Conservation (phyloP, 2,888 invertebrate species). For the Helicoverpa assulta region DNA sequence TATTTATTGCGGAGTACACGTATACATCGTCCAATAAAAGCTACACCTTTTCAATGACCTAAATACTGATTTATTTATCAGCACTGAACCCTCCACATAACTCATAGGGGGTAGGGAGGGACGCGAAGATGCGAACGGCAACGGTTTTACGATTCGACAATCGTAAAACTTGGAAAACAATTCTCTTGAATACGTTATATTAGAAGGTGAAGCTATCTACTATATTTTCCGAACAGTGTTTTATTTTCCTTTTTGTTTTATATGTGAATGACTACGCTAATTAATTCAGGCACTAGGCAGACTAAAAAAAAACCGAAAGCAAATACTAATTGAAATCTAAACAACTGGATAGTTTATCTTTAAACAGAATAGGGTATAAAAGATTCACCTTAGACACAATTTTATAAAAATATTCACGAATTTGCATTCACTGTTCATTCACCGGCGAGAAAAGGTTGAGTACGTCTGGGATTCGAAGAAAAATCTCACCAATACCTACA, state of each 20-base stretch:
- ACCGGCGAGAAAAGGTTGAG: conserved; percentile 33
- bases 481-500: conserved; percentile 34
- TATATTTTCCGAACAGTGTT: conserved; percentile 42
- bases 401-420: conserved; percentile 41
- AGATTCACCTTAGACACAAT: conserved; percentile 16
- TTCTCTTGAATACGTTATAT: conserved; percentile 67
- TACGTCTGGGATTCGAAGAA: conserved; percentile 42
- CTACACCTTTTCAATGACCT: conserved; percentile 74
- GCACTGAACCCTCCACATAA: conserved; percentile 70
- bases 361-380: conserved; percentile 21
- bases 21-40: conserved; percentile 67
- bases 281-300: conserved; percentile 10
- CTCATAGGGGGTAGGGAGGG: conserved; percentile 65
- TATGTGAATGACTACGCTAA: conserved; percentile 21
- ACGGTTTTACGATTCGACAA: conserved; percentile 72
- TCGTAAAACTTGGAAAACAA: conserved; percentile 77
- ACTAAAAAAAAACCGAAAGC: background rate
- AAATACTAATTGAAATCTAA: conserved; percentile 8
- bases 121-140: conserved; percentile 61
- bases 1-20: conserved; percentile 68
- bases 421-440: conserved; percentile 39
- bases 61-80: conserved; percentile 79
- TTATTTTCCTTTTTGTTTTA: conserved; percentile 31
- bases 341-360: conserved; percentile 8
- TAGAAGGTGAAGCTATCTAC: conserved; percentile 59